These are phyloP conservation scores for Penaeus japonicus DNA, from an alignment of 1,140 invertebrate species.

Conservation along the genomic window DNA sequence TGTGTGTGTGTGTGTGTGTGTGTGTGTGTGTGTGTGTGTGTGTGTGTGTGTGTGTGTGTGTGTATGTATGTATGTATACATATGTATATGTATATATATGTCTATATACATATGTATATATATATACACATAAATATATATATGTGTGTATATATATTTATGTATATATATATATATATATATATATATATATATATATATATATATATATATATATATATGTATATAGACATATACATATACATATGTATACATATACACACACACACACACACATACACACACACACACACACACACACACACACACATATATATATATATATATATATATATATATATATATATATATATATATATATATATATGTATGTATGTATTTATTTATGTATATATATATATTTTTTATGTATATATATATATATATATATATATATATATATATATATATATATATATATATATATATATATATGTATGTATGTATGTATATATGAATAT, in stretches of 20 bases:
- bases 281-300: not conserved
- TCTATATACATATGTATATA: not conserved
- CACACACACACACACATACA: not conserved
- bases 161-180: not conserved
- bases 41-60: not conserved
- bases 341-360: not conserved
- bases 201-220: not conserved
- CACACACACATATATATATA: not conserved
- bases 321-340: not conserved
- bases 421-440: too few relatives aligned
- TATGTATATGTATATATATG: not conserved
- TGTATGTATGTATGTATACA: not conserved
- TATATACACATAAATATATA: not conserved
- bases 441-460: too few relatives aligned
- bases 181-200: not conserved
- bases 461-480: too few relatives aligned
- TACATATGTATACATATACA: not conserved
- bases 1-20: not conserved
- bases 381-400: constrained; percentile 3
- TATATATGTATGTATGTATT: not conserved
- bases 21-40: not conserved
- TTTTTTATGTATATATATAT: not conserved
- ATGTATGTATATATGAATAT: too few relatives aligned
- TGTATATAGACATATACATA: not conserved
- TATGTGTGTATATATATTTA: not conserved